These are phyloP conservation scores for Pachyseris speciosa DNA, from an alignment of 64 coral and sea anemone species.

Conservation along the genomic window DNA sequence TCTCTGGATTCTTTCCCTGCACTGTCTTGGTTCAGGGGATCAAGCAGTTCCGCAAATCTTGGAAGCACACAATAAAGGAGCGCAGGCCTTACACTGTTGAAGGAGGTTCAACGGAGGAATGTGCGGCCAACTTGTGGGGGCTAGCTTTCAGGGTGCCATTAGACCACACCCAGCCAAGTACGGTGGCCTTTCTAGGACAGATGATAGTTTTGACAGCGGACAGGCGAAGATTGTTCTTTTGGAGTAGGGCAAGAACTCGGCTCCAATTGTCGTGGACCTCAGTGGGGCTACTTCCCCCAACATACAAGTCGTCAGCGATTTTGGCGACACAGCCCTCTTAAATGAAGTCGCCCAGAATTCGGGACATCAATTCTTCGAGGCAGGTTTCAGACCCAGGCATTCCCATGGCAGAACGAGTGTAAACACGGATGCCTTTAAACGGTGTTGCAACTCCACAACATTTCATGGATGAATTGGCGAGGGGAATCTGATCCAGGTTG, in stretches of 20 bases:
- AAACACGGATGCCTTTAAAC: too few relatives aligned
- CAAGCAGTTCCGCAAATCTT: neutral
- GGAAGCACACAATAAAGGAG: slow-evolving; percentile 47
- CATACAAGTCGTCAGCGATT: slow-evolving; percentile 50
- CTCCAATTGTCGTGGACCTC: too few relatives aligned
- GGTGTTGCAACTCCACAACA: too few relatives aligned
- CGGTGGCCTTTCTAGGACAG: neutral
- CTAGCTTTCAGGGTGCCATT: too few relatives aligned
- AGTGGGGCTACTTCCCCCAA: neutral
- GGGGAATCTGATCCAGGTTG: too few relatives aligned
- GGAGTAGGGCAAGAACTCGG: neutral
- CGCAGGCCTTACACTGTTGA: slow-evolving; percentile 41
- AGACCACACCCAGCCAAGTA: slow-evolving; percentile 33
- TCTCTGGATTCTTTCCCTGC: slow-evolving; percentile 31
- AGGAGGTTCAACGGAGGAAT: too few relatives aligned
- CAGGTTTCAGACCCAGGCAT: too few relatives aligned
- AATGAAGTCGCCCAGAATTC: too few relatives aligned
- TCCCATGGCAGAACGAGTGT: too few relatives aligned
- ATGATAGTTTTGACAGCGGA: slow-evolving; percentile 38
- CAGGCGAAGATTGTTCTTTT: too few relatives aligned
- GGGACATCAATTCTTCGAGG: slow-evolving; percentile 58
- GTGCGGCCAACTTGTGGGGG: too few relatives aligned
- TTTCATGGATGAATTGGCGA: too few relatives aligned
- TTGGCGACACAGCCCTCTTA: slow-evolving; percentile 42
- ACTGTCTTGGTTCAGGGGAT: neutral